Base-by-base conservation (phyloP, 2,113 vertebrate genomes). In the Megaleporinus macrocephalus region DNA sequence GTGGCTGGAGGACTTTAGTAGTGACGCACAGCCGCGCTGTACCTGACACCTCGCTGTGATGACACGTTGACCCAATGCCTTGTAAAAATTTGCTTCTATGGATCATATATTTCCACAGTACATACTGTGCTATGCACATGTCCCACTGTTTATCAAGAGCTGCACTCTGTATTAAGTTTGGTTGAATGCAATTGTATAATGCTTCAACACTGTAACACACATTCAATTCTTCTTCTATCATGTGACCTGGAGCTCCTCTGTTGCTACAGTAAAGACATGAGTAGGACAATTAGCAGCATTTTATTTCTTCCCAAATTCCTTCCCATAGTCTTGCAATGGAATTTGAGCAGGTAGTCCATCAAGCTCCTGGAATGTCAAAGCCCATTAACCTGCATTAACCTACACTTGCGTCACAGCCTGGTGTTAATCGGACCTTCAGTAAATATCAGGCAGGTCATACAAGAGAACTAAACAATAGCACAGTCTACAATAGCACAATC, bases 1-100 rank as follows among this genome's bases (percentile, higher is more conserved):
- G 65, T 20, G 69, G 76, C 84, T 81, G 80, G 83, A 90, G 51
- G 66, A n/a, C 77, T 61, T 20, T 51, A 65, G 72, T 68, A 62
- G 59, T 20, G 57, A 79, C 49, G 61, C 57, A 73, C 55, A 65
- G 30, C 74, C 44, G 30, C 12, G 33, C 26, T 69, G n/a, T 68
- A 57, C 74, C 68, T 49, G 53, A 61, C 57, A 73, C 20, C n/a
- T 72, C 47, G 30, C 41, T 15, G 11, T 10, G 9, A 59, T 73
- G 51, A 18, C 49, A 24, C 41, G 14, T 61, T 75, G 29, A 29
- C 66, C 33, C 12, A 22, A 69, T 27, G 0, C 26, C 63, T 57
- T 72, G 71, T 68, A 47, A 73, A 36, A 36, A 4, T 47, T 27
- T 59, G 76, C 59, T 55, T 41, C 53, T 41, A 63, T 63, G 36